Evolutionary conservation across 1,140 invertebrate genomes (phyloP), one percentile per base, ranked within the genome.

Genomic region (Drosophila pruinosa): DNA sequence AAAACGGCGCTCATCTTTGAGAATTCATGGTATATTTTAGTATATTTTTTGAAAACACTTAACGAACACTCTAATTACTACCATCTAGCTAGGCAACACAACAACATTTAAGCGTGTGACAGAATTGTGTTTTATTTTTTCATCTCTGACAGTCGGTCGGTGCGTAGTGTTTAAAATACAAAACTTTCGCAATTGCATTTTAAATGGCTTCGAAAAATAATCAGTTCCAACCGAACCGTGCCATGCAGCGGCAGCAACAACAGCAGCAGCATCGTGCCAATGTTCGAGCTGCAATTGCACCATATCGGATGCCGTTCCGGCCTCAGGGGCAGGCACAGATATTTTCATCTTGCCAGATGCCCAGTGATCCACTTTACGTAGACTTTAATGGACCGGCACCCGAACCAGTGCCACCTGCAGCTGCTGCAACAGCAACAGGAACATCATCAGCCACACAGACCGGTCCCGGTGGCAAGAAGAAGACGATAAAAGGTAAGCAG

Each of bases 311-410:
- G 19, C 82, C 83, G 1, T 88, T 78, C 39, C 74, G 81, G 26
- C 15, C 58, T 14, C 64, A 59, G 22, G 38, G 15, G 24, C 70
- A 7, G 57, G 22, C 28, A 21, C 41, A 47, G 24, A 81, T 86
- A 67, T 89, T 70, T 53, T 48, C 75, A 8, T 88, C 88, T 28
- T 79, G 79, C 63, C 90, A 91, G 50, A 91, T 91, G 64, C 90
- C 89, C n/a, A 83, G 86, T 53, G 91, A 91, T 75, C 81, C 90
- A 2, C 88, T 91, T 4, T 91, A 91, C 52, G 77, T 91, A 15
- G 90, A 91, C 65, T 91, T 91, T 8, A 91, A 90, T 61, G 73
- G 72, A 7, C 90, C 90, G 0, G 24, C 80, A 4, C 64, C 71
- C 10, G 54, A 59, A 8, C 50, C 31, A n/a, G 31, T 34, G 3